phyloP scores from a whole-genome alignment of 2,888 invertebrate genomes.

The Erebia ligea region DNA sequence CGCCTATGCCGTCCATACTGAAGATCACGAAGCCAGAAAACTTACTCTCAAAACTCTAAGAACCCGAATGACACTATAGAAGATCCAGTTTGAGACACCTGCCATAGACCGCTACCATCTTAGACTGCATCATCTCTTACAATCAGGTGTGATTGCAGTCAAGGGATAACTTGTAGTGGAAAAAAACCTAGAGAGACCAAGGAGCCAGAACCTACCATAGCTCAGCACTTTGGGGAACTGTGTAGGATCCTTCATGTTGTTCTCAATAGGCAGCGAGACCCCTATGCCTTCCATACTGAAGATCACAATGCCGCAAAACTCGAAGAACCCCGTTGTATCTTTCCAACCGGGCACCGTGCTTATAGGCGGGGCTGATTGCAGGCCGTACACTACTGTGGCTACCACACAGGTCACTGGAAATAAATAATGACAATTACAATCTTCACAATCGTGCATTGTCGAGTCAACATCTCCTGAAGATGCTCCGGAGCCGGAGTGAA shows the following conservation, averaged over 20 bases:
- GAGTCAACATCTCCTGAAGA: too few species aligned
- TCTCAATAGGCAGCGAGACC: conserved; percentile 72
- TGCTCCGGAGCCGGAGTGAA: too few species aligned
- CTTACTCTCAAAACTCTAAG: conserved; percentile 82
- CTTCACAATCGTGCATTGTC: too few species aligned
- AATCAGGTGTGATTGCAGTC: too few species aligned
- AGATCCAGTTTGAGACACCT: too few species aligned
- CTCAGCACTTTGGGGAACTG: conserved; percentile 62
- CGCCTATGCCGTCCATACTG: conserved; percentile 81
- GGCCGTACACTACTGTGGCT: conserved; percentile 68
- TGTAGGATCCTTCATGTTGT: conserved; percentile 70
- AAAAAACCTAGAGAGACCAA: too few species aligned
- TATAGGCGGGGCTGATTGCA: conserved; percentile 55
- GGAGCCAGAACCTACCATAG: conserved; percentile 50
- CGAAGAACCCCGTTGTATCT: conserved; percentile 63
- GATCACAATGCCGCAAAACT: conserved; percentile 83
- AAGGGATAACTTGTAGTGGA: too few species aligned
- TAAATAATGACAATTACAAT: conserved; percentile 24
- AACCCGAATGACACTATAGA: too few species aligned
- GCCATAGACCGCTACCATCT: too few species aligned
- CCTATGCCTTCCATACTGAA: conserved; percentile 83
- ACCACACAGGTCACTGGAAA: conserved; percentile 69
- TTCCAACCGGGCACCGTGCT: conserved; percentile 64
- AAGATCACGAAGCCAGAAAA: conserved; percentile 84
- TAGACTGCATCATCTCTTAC: too few species aligned